Percentiles rank a stretch among this genome's conserved stretches.
phyloP scores from a whole-genome alignment of 2,113 vertebrate species.

The Gallinago jamesoni region DNA sequence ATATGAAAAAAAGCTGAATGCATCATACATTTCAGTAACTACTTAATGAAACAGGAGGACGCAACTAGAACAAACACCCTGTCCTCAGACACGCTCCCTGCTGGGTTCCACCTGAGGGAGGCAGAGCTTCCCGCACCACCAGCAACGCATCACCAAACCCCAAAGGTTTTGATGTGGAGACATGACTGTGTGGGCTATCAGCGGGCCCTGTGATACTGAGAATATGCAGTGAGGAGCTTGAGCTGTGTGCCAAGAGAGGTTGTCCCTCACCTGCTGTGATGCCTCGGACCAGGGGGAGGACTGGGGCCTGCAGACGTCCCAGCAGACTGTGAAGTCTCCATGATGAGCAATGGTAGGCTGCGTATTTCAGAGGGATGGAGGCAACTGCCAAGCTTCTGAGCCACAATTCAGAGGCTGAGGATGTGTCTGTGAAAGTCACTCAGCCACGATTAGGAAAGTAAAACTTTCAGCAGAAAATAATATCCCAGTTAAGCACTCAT shows the following conservation, averaged over 20 bases:
- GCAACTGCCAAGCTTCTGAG: not conserved
- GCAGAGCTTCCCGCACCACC: not conserved
- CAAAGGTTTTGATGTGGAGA: not conserved
- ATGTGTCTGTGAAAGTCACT: slow-evolving; percentile 16
- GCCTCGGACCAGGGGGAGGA: fast-evolving
- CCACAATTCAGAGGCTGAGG: not conserved
- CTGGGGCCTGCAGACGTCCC: not conserved
- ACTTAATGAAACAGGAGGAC: slow-evolving; percentile 10
- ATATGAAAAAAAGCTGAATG: slow-evolving; percentile 43
- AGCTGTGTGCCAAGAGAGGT: not conserved
- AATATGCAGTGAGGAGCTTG: not conserved
- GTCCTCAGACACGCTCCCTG: not conserved
- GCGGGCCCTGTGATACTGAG: not conserved
- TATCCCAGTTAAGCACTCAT: not conserved
- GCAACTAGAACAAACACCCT: not conserved
- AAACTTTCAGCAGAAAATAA: slow-evolving; percentile 28
- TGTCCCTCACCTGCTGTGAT: fast-evolving
- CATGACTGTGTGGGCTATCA: fast-evolving
- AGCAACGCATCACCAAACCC: not conserved
- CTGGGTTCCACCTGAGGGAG: not conserved
- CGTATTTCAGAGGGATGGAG: not conserved
- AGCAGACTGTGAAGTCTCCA: not conserved
- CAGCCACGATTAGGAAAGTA: not conserved
- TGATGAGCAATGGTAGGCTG: not conserved
- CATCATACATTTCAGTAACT: slow-evolving; percentile 24